phyloP scores from a whole-genome alignment of 2,797 vertebrate species.

The Falco rusticolus region DNA sequence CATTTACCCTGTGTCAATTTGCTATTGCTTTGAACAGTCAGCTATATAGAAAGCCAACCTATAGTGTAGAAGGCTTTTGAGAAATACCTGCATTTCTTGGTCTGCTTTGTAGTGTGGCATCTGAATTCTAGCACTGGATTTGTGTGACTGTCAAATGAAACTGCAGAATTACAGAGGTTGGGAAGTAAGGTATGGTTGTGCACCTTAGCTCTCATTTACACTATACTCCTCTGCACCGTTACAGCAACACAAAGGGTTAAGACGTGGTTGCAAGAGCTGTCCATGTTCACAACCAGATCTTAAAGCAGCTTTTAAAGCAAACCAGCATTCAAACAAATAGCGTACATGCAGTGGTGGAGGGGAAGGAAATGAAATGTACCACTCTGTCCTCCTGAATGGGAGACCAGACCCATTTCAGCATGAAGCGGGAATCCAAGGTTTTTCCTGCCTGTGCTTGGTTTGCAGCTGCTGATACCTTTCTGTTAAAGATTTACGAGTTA shows the following conservation, averaged over 20 bases:
- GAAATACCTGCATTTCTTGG: background rate
- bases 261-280: background rate
- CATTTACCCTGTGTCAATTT: background rate
- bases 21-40: background rate
- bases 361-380: background rate
- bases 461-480: background rate
- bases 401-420: background rate
- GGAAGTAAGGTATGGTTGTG: background rate
- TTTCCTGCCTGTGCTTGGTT: background rate
- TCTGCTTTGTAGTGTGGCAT: background rate
- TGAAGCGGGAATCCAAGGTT: background rate
- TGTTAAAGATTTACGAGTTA: background rate
- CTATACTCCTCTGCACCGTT: background rate
- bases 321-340: background rate
- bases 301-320: background rate
- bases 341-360: background rate
- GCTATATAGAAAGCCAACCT: background rate
- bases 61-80: background rate
- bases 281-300: background rate
- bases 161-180: background rate
- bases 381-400: background rate
- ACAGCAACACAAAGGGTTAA: background rate
- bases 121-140: background rate
- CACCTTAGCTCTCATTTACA: background rate
- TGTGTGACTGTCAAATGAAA: background rate